Percentiles rank a stretch among this genome's conserved stretches.
phyloP scores from a whole-genome alignment of 2,888 invertebrate genomes.

The Heliconius sara region DNA sequence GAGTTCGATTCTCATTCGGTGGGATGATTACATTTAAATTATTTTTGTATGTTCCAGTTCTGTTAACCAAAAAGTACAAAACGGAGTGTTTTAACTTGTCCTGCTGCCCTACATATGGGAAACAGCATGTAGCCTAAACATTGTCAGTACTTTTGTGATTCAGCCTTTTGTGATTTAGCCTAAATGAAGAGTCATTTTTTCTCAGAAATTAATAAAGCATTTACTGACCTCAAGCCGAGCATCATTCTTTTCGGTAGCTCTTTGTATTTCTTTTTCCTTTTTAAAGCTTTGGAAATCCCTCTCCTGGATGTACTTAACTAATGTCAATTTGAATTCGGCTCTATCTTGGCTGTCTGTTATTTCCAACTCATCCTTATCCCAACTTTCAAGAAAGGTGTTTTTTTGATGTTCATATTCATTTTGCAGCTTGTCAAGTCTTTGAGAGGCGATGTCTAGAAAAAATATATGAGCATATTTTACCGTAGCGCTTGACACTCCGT shows the following conservation, averaged over 20 bases:
- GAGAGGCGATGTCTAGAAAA: constrained; percentile 80
- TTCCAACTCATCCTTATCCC: constrained; percentile 82
- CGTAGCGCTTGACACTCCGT: no score
- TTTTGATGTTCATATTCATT: constrained; percentile 83
- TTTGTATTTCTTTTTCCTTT: constrained; percentile 60
- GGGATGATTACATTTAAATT: no score
- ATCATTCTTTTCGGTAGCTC: constrained; percentile 73
- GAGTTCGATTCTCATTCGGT: no score
- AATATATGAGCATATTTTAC: no score
- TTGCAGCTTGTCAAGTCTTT: constrained; percentile 83
- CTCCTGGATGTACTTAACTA: constrained; percentile 84
- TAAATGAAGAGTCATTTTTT: neutral
- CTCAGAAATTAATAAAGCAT: neutral
- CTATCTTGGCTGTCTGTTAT: constrained; percentile 79
- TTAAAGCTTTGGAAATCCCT: constrained; percentile 65
- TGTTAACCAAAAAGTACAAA: no score
- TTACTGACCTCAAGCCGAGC: constrained; percentile 71
- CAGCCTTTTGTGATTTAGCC: no score
- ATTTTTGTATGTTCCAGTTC: no score
- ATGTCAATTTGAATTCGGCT: constrained; percentile 83
- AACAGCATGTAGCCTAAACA: no score
- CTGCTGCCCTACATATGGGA: no score
- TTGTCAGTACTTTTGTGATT: no score
- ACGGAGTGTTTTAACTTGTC: no score
- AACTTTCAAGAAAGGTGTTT: constrained; percentile 78